Evolutionary conservation across 2,888 invertebrate genomes (phyloP).

Genomic region (Trachelus stipa): DNA sequence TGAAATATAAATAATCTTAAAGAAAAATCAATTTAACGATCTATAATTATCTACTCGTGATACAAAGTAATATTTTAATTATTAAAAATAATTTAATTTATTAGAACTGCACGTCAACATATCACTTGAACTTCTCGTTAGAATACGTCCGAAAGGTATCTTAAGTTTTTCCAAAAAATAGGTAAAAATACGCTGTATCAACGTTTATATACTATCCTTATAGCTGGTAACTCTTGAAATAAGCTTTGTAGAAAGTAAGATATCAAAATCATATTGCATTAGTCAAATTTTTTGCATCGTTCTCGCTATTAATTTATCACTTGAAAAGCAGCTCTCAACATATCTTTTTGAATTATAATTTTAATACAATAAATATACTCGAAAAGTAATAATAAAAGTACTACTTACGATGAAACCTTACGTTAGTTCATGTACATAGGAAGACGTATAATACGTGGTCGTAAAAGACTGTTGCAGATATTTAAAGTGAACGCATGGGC

Average conservation of each 20-base stretch:
- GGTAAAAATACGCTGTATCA: not conserved
- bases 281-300: not conserved
- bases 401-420: not conserved
- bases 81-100: not conserved
- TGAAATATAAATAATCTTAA: not conserved
- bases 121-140: not conserved
- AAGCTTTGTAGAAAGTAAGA: too few species aligned
- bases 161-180: not conserved
- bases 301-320: not conserved
- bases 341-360: not conserved
- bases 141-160: not conserved
- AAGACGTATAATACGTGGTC: not conserved
- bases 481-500: not conserved
- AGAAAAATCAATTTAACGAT: not conserved
- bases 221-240: not conserved
- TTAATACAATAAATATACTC: not conserved
- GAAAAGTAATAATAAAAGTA: not conserved
- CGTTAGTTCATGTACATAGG: not conserved
- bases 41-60: not conserved
- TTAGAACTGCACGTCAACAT: not conserved
- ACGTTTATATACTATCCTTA: not conserved
- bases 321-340: not conserved
- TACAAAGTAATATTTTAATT: not conserved
- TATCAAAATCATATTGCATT: not conserved
- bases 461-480: not conserved